phyloP scores from a whole-genome alignment of 2,113 vertebrate genomes.

The Rhombomys opimus region DNA sequence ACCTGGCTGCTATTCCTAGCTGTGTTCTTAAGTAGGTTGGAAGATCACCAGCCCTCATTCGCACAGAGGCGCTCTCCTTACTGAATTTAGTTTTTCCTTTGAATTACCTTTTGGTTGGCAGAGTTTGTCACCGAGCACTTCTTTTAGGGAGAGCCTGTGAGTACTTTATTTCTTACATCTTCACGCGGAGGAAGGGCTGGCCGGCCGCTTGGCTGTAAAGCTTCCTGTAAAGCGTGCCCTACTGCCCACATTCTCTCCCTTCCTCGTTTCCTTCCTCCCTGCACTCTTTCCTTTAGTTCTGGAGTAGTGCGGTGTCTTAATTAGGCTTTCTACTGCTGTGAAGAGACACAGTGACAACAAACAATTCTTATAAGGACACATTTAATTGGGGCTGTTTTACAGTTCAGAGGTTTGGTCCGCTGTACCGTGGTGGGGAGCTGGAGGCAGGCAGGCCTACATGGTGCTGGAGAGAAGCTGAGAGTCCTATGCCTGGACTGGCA shows the following conservation, averaged over 20 bases:
- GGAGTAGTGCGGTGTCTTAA: not conserved
- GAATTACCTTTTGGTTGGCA: not conserved
- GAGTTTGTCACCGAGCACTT: not conserved
- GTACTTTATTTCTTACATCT: not conserved
- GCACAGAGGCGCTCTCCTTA: not conserved
- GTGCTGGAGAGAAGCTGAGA: not conserved
- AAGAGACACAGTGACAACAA: not conserved
- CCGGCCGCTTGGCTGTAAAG: not conserved
- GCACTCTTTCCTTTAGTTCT: not conserved
- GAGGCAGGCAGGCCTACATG: not conserved
- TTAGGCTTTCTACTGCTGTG: not conserved
- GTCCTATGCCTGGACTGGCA: not conserved
- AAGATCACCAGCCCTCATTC: not conserved
- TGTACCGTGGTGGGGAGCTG: not conserved
- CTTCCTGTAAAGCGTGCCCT: not conserved
- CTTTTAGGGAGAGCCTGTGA: not conserved
- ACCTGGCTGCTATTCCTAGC: conserved; percentile 59
- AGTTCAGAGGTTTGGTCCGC: not conserved
- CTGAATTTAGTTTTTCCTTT: not conserved
- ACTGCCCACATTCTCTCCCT: not conserved
- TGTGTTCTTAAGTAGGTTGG: not conserved
- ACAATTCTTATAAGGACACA: not conserved
- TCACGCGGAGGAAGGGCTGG: not conserved
- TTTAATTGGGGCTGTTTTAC: not conserved
- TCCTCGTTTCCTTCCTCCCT: not conserved